Evolutionary conservation across 2,113 vertebrate genomes (phyloP).

Genomic region (Heteronetta atricapilla): DNA sequence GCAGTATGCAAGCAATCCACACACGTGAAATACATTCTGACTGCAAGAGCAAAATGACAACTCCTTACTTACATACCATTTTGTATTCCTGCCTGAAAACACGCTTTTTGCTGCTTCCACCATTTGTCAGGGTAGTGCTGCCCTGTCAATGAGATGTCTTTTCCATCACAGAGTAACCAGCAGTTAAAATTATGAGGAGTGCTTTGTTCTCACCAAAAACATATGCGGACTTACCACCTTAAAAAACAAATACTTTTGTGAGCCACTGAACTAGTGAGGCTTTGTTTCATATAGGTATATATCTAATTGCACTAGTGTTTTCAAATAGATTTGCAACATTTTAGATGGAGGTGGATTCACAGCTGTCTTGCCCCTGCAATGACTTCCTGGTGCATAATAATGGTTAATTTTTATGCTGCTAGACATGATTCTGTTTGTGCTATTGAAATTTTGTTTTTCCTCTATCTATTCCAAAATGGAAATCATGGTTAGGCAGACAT

Average conservation of each 20-base stretch:
- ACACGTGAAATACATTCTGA: rapidly evolving
- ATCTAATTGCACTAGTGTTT: not conserved
- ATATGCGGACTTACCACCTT: rapidly evolving
- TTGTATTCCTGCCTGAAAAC: not conserved
- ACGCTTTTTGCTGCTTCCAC: not conserved
- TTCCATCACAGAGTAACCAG: not conserved
- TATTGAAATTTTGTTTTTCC: not conserved
- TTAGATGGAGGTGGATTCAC: not conserved
- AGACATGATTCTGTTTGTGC: not conserved
- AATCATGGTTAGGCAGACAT: not conserved
- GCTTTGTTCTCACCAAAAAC: not conserved
- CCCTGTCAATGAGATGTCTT: not conserved
- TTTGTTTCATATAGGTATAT: not conserved
- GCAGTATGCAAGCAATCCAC: too few species aligned
- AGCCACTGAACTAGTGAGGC: not conserved
- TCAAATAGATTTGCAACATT: not conserved
- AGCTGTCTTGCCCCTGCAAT: not conserved
- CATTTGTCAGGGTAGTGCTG: not conserved
- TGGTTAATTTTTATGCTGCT: not conserved
- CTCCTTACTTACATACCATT: not conserved
- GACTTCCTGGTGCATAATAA: not conserved
- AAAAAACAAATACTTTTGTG: not conserved
- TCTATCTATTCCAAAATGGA: not conserved
- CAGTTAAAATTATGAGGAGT: not conserved
- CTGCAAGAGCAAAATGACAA: not conserved